These are phyloP conservation scores for Leptoteleia sp. DNA, from an alignment of 1,140 invertebrate species.

Conservation along the genomic window DNA sequence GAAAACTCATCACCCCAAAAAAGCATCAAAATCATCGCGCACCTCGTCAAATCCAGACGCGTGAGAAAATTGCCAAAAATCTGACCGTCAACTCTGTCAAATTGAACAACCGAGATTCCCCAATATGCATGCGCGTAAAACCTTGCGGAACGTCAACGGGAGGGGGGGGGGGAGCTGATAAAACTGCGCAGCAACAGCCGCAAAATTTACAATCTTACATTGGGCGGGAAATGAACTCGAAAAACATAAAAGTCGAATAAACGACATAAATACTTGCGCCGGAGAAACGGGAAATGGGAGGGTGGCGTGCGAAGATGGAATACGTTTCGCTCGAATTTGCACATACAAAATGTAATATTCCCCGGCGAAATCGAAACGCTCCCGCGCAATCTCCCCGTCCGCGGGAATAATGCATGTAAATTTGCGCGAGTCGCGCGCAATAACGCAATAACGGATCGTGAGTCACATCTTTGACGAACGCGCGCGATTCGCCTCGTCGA, in stretches of 20 bases:
- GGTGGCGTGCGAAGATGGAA: slow-evolving; percentile 37
- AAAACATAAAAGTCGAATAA: slow-evolving; percentile 44
- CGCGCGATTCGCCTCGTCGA: too few species aligned
- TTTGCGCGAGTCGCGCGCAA: slow-evolving; percentile 39
- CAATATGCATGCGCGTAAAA: too few species aligned
- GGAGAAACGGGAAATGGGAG: too few species aligned
- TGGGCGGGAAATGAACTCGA: slow-evolving; percentile 22
- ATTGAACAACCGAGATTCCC: too few species aligned
- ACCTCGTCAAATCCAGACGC: too few species aligned
- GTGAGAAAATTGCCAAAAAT: too few species aligned
- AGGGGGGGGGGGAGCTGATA: too few species aligned
- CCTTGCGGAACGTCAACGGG: too few species aligned
- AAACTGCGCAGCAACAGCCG: neutral
- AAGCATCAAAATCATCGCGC: too few species aligned
- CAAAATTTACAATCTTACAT: slow-evolving; percentile 42
- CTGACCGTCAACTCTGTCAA: too few species aligned
- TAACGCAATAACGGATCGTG: slow-evolving; percentile 60
- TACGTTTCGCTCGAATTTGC: slow-evolving; percentile 50
- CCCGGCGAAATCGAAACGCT: slow-evolving; percentile 31
- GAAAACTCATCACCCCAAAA: too few species aligned
- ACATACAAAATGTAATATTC: slow-evolving; percentile 63
- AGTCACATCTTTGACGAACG: slow-evolving; percentile 57
- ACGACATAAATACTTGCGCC: slow-evolving; percentile 46
- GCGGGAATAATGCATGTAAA: slow-evolving; percentile 53
- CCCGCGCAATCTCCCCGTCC: slow-evolving; percentile 26